phyloP scores from a whole-genome alignment of 2,113 vertebrate genomes.

The Hippoglossus stenolepis region DNA sequence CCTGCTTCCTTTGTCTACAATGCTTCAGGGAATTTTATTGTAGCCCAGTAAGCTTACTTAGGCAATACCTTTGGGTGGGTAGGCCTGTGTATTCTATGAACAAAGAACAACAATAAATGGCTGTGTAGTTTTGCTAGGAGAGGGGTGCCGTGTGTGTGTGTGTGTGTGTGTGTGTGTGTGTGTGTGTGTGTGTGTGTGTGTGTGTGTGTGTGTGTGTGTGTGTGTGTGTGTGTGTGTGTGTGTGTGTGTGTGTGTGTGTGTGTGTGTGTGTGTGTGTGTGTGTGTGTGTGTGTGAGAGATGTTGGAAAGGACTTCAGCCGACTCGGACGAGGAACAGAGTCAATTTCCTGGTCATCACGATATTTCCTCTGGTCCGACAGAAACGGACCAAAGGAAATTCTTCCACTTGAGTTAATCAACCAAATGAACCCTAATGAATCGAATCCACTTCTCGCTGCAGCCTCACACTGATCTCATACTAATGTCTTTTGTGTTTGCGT shows the following conservation, averaged over 20 bases:
- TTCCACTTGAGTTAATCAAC: neutral
- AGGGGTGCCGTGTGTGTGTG: conserved; percentile 33
- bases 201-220: conserved; percentile 21
- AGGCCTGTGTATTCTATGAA: conserved; percentile 62
- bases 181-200: conserved; percentile 22
- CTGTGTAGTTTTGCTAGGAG: conserved; percentile 61
- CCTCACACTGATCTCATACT: conserved; percentile 10
- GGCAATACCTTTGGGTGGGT: conserved; percentile 76
- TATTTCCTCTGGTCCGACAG: neutral
- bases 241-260: conserved; percentile 4
- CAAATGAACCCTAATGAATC: conserved; percentile 26
- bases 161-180: conserved; percentile 22
- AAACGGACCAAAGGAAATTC: conserved; percentile 1
- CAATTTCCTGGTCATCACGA: conserved; percentile 27
- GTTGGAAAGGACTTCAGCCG: neutral
- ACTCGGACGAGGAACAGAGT: conserved; percentile 26
- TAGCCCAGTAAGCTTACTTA: conserved; percentile 76
- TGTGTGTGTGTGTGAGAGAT: conserved; percentile 31
- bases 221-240: conserved; percentile 6
- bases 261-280: conserved; percentile 16
- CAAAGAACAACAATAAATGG: conserved; percentile 72
- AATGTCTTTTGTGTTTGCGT: conserved; percentile 30
- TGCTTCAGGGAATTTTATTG: conserved; percentile 73
- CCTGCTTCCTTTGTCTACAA: conserved; percentile 73
- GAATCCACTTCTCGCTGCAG: conserved; percentile 9